Percentiles rank a stretch among this genome's conserved stretches.
phyloP scores from a whole-genome alignment of 2,797 vertebrate species.

The Anomalospiza imberbis region DNA sequence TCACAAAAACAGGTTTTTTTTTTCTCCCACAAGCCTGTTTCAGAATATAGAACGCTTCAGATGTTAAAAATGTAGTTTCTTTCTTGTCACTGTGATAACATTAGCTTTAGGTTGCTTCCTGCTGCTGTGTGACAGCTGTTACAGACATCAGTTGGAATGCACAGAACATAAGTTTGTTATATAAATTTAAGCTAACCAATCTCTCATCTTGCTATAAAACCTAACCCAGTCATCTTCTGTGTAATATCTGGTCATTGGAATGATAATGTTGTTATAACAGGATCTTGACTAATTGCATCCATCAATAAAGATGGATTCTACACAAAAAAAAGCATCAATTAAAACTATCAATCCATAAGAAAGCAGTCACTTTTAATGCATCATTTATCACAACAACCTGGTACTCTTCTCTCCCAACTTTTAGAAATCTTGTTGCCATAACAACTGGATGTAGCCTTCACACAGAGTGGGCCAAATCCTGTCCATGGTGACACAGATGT shows the following conservation, averaged over 20 bases:
- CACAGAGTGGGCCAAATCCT: constrained; percentile 37
- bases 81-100: constrained; percentile 19
- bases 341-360: constrained; percentile 38
- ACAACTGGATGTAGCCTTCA: constrained; percentile 60
- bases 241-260: neutral
- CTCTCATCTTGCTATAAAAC: neutral
- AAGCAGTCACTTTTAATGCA: constrained; percentile 54
- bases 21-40: neutral
- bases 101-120: constrained; percentile 24
- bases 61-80: neutral
- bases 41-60: neutral
- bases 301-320: constrained; percentile 10
- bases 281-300: neutral
- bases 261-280: neutral
- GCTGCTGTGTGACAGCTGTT: constrained; percentile 33
- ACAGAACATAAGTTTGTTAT: neutral
- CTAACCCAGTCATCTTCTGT: neutral
- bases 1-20: neutral
- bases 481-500: constrained; percentile 6
- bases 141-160: neutral
- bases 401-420: constrained; percentile 59
- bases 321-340: constrained; percentile 23
- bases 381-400: constrained; percentile 66
- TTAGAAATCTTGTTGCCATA: constrained; percentile 68
- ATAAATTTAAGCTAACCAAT: neutral